phyloP scores from a whole-genome alignment of 2,113 vertebrate species.

The Syngnathus typhle region DNA sequence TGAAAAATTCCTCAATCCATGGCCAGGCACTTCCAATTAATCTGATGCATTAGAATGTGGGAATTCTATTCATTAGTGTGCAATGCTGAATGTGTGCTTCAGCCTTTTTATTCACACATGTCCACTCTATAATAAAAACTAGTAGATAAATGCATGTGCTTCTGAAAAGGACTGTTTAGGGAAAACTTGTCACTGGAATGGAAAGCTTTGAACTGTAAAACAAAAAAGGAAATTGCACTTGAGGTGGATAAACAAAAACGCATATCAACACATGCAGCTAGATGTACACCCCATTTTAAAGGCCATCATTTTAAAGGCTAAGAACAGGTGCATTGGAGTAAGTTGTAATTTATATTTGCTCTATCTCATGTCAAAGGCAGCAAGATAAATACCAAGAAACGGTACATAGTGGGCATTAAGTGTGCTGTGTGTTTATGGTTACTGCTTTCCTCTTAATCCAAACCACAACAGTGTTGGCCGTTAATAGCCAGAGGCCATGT shows the following conservation, averaged over 20 bases:
- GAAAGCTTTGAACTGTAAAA: slow-evolving; percentile 23
- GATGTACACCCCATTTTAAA: background rate
- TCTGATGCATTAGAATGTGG: slow-evolving; percentile 68
- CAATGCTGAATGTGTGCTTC: slow-evolving; percentile 16
- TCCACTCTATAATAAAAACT: slow-evolving; percentile 16
- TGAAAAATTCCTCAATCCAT: slow-evolving; percentile 63
- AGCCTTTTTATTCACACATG: slow-evolving; percentile 13
- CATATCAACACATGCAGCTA: background rate
- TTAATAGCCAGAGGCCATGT: slow-evolving; percentile 25
- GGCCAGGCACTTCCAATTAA: slow-evolving; percentile 63
- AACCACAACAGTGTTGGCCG: slow-evolving; percentile 10
- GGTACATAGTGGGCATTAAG: background rate
- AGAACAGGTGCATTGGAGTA: background rate
- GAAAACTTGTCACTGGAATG: slow-evolving; percentile 19
- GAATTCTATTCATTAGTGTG: slow-evolving; percentile 61
- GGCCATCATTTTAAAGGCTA: background rate
- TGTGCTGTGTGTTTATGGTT: background rate
- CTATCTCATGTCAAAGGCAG: background rate
- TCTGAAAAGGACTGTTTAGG: slow-evolving; percentile 20
- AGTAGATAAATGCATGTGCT: slow-evolving; percentile 22
- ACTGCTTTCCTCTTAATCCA: slow-evolving; percentile 17
- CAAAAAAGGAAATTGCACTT: slow-evolving; percentile 8
- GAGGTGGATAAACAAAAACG: slow-evolving; percentile 21
- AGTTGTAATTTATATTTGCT: background rate
- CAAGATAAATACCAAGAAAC: slow-evolving; percentile 7